Evolutionary conservation across 2,113 vertebrate species (phyloP).

Genomic region (Tragulus kanchil): DNA sequence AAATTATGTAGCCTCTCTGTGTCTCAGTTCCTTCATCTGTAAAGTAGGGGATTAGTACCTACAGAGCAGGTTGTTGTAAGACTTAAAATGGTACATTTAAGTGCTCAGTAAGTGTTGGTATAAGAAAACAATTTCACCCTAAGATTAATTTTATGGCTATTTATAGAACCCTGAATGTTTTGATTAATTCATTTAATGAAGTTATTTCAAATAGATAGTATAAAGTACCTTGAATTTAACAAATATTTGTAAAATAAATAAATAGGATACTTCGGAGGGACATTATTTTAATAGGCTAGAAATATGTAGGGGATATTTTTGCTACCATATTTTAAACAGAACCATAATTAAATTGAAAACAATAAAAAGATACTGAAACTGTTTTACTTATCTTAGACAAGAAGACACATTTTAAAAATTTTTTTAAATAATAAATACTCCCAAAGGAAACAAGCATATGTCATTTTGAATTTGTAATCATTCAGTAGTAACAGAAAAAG

Average conservation of each 20-base stretch:
- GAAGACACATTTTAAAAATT: not conserved
- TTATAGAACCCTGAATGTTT: slow-evolving; percentile 4
- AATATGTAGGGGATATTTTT: not conserved
- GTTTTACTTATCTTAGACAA: slow-evolving; percentile 27
- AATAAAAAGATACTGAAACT: slow-evolving; percentile 56
- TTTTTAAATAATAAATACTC: slow-evolving; percentile 16
- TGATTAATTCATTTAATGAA: slow-evolving; percentile 45
- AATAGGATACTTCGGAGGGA: slow-evolving; percentile 11
- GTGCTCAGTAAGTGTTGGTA: not conserved
- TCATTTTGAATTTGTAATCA: slow-evolving; percentile 45
- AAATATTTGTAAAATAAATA: slow-evolving; percentile 58
- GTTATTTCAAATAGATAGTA: slow-evolving; percentile 36
- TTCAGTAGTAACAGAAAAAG: slow-evolving; percentile 17
- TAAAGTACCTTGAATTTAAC: slow-evolving; percentile 10
- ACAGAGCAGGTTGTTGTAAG: not conserved
- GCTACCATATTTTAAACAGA: slow-evolving; percentile 2
- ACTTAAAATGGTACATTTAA: not conserved
- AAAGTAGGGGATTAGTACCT: not conserved
- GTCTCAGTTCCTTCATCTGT: slow-evolving; percentile 31
- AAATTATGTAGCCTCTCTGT: not conserved
- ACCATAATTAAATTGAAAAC: slow-evolving; percentile 13
- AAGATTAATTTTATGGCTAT: not conserved
- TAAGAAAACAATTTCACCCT: not conserved
- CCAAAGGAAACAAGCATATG: slow-evolving; percentile 25
- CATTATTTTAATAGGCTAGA: slow-evolving; percentile 34